These are phyloP conservation scores for Pangasius djambal DNA, from an alignment of 2,797 vertebrate genomes.

Conservation along the genomic window DNA sequence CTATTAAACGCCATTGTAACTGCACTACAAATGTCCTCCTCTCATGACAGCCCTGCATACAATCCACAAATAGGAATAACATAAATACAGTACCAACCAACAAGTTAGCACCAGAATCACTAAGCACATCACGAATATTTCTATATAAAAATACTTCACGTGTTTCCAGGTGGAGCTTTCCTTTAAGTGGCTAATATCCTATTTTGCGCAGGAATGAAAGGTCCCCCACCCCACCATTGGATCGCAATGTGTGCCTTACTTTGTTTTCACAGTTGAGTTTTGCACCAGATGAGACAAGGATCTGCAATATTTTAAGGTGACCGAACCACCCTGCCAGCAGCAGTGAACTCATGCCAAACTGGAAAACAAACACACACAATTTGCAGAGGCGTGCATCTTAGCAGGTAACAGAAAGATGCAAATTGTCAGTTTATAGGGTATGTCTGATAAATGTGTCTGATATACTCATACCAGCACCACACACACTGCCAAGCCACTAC, in stretches of 20 bases:
- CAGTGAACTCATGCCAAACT: slow-evolving; percentile 93
- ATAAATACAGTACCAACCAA: not conserved
- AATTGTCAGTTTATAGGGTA: not conserved
- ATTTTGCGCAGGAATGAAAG: slow-evolving; percentile 7
- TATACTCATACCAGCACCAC: not conserved
- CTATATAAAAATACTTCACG: not conserved
- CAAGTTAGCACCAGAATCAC: not conserved
- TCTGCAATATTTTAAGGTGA: slow-evolving; percentile 83
- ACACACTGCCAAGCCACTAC: not conserved
- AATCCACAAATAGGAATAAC: not conserved
- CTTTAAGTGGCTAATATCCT: not conserved
- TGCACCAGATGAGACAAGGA: slow-evolving; percentile 85
- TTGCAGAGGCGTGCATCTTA: not conserved
- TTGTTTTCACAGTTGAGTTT: slow-evolving; percentile 83
- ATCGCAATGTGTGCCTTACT: slow-evolving; percentile 67
- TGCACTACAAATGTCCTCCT: not conserved
- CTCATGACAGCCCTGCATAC: not conserved
- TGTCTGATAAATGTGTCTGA: not conserved
- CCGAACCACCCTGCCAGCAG: slow-evolving; percentile 92
- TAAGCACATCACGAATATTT: not conserved
- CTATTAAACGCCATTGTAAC: not conserved
- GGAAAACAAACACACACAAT: slow-evolving; percentile 37
- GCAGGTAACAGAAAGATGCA: not conserved
- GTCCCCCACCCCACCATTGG: too few relatives aligned
- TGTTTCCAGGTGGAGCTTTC: not conserved